Percentiles rank a stretch among this genome's conserved stretches.
phyloP scores from a whole-genome alignment of 2,113 vertebrate genomes.

The Noturus placidus region DNA sequence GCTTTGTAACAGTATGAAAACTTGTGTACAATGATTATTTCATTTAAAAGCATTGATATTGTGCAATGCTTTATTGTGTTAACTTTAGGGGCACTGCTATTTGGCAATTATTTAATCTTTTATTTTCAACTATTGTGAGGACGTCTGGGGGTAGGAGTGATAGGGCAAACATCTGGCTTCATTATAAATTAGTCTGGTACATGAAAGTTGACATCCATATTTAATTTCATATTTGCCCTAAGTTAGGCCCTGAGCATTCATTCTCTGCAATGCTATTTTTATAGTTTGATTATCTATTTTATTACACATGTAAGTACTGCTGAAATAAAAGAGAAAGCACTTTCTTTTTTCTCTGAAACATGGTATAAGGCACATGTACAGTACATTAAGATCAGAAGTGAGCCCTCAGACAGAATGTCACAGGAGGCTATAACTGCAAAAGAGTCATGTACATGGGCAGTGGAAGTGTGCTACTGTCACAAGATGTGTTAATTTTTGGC shows the following conservation, averaged over 20 bases:
- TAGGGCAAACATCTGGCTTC: slow-evolving; percentile 21
- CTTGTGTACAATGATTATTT: slow-evolving; percentile 16
- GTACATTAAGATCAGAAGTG: not conserved
- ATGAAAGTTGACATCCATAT: slow-evolving; percentile 46
- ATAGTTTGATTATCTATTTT: not conserved
- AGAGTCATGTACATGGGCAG: not conserved
- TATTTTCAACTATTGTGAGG: not conserved
- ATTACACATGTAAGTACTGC: not conserved
- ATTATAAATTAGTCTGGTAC: slow-evolving; percentile 31
- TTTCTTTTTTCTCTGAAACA: not conserved
- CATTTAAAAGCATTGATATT: not conserved
- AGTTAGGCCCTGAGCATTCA: slow-evolving; percentile 31
- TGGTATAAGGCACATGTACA: not conserved
- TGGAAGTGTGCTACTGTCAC: not conserved
- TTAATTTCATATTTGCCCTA: slow-evolving; percentile 43
- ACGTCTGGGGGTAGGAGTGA: not conserved
- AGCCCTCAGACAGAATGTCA: not conserved
- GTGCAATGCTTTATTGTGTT: not conserved
- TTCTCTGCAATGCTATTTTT: slow-evolving; percentile 6
- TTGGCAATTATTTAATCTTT: not conserved
- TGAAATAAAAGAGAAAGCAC: not conserved
- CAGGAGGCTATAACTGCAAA: not conserved
- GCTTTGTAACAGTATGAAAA: slow-evolving; percentile 15
- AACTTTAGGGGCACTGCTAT: not conserved
- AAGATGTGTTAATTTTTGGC: not conserved